phyloP scores from a whole-genome alignment of 92 coral and sea anemone species.

The Zoanthus sociatus region DNA sequence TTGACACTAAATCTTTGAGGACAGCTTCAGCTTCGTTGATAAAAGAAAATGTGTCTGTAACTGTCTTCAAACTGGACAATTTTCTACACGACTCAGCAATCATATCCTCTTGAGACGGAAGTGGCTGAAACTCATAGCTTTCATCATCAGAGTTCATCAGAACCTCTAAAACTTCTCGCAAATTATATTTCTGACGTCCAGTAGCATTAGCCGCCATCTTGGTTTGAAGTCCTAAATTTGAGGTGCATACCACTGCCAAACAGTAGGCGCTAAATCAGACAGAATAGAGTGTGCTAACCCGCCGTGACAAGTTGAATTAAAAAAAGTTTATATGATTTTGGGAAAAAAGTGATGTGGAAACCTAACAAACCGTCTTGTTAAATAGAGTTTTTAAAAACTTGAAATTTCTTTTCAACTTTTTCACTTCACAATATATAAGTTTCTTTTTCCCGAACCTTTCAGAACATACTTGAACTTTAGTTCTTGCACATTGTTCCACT shows the following conservation, averaged over 20 bases:
- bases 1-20: slow-evolving; percentile 2
- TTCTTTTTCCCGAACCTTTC: too few species aligned
- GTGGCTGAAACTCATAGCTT: slow-evolving; percentile 17
- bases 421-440: too few species aligned
- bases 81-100: slow-evolving; percentile 17
- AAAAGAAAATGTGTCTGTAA: slow-evolving; percentile 15
- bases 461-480: too few species aligned
- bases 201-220: slow-evolving; percentile 20
- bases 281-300: too few species aligned
- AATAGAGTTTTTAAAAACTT: too few species aligned
- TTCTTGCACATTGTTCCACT: too few species aligned
- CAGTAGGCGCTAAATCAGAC: slow-evolving; percentile 14
- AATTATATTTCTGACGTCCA: slow-evolving; percentile 8
- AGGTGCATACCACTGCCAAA: slow-evolving; percentile 7
- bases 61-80: slow-evolving; percentile 25
- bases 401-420: too few species aligned
- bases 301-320: too few species aligned
- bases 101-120: slow-evolving; percentile 19
- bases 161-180: neutral
- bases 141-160: slow-evolving; percentile 11
- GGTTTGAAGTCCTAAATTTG: slow-evolving; percentile 6
- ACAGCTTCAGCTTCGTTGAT: slow-evolving; percentile 13
- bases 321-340: too few species aligned
- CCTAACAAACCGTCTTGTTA: too few species aligned
- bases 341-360: too few species aligned